Evolutionary conservation across 2,113 vertebrate genomes (phyloP).

Genomic region (Marmota flaviventris): DNA sequence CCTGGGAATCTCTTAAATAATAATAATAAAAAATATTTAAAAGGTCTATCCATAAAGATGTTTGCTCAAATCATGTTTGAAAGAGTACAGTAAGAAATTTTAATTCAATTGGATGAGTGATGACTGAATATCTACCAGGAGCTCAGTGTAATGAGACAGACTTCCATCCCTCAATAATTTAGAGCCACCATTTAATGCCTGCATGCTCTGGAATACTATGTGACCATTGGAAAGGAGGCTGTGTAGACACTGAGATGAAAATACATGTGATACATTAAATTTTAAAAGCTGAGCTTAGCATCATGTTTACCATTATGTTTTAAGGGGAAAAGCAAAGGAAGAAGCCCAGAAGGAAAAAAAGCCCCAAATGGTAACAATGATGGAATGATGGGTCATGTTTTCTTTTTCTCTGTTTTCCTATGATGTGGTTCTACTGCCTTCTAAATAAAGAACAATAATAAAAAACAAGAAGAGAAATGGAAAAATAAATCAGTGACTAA

Average conservation of each 20-base stretch:
- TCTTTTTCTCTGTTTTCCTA: conserved; percentile 37
- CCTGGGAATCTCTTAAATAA: conserved; percentile 35
- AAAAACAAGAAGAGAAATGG: background rate
- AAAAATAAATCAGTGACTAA: conserved; percentile 1
- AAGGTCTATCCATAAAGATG: background rate
- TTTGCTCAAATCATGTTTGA: conserved; percentile 44
- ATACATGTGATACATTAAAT: background rate
- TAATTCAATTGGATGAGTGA: background rate
- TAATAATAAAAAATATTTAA: conserved; percentile 27
- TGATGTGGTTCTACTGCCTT: conserved; percentile 30
- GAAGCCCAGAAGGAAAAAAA: conserved; percentile 19
- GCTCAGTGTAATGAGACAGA: background rate
- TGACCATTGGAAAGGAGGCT: background rate
- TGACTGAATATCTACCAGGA: background rate
- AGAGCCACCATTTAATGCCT: conserved; percentile 20
- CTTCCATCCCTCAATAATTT: background rate
- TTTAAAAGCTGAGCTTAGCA: background rate
- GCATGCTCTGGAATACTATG: background rate
- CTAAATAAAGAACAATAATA: conserved; percentile 38
- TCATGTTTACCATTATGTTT: conserved; percentile 6
- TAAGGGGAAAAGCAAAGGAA: background rate
- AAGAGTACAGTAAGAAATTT: conserved; percentile 15
- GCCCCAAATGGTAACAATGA: conserved; percentile 11
- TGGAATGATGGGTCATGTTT: background rate
- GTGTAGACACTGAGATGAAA: background rate